Base-by-base conservation (phyloP, 2,113 vertebrate genomes). In the Austrofundulus limnaeus region DNA sequence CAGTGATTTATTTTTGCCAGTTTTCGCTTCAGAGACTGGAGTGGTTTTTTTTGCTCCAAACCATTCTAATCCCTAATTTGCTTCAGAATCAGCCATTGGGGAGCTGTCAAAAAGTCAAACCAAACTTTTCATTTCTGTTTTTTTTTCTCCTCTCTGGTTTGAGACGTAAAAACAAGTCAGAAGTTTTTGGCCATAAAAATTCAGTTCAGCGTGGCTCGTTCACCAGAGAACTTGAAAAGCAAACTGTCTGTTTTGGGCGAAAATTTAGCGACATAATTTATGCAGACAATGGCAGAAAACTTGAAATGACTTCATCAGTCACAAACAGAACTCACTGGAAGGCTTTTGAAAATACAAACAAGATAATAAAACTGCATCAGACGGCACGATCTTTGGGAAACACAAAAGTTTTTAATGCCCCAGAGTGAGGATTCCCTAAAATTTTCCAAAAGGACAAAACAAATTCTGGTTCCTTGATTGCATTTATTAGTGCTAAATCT, bases 1-100 rank as follows among this genome's bases (percentile, higher is more conserved):
- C 77, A 75, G 13, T 5, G 15, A 71, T 80, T 78, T 65, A 14
- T 58, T 85, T n/a, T 66, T 62, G 72, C 71, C 47, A 69, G 47
- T n/a, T 56, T 69, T 62, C 24, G 56, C 20, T 43, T 70, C 19
- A 67, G 25, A 57, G 50, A 63, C 34, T 21, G 41, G 66, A 14
- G 49, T 17, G 61, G n/a, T n/a, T n/a, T n/a, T 19, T 70, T 34
- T 51, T 51, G 6, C 31, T 66, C 50, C 56, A 66, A 78, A 64
- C 21, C 47, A 43, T 55, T 38, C 63, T 31, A 61, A 47, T 68
- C 77, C 61, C 45, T 41, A 74, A 38, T 21, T 21, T 25, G 17
- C 48, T 69, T 70, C 46, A 77, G 37, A 49, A 55, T 61, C 25
- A 51, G 24, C 16, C 47, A 62, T 69, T 25, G 45, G 28, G 50